These are phyloP conservation scores for Netelia virgata DNA, from an alignment of 2,888 invertebrate genomes.

Conservation along the genomic window DNA sequence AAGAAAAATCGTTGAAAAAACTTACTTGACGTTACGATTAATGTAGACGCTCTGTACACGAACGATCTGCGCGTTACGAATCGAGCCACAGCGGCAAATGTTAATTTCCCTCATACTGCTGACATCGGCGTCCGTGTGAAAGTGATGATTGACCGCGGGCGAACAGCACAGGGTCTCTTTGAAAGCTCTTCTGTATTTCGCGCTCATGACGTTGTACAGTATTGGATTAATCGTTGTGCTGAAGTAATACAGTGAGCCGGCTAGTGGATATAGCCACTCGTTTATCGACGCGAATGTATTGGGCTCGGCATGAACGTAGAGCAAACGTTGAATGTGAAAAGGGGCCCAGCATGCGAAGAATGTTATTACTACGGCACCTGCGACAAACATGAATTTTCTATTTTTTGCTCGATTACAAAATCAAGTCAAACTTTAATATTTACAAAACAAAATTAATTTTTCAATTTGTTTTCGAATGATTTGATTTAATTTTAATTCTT, in stretches of 20 bases:
- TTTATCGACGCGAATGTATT: conserved; percentile 88
- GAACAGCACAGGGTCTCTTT: conserved; percentile 90
- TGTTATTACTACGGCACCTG: conserved; percentile 95
- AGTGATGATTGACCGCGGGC: conserved; percentile 78
- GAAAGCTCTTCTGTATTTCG: conserved; percentile 92
- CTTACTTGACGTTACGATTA: conserved; percentile 73
- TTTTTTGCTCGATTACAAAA: background rate
- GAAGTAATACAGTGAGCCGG: conserved; percentile 90
- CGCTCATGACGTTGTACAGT: conserved; percentile 92
- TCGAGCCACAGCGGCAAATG: conserved; percentile 86
- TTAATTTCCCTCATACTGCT: conserved; percentile 87
- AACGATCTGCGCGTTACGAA: conserved; percentile 85
- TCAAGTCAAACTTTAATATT: background rate
- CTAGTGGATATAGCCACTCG: conserved; percentile 91
- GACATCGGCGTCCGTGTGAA: conserved; percentile 82
- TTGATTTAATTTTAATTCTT: too few species aligned
- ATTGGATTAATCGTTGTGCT: conserved; percentile 93
- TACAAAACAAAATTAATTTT: background rate
- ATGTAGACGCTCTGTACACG: conserved; percentile 83
- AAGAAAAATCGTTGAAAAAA: background rate
- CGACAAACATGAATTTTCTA: conserved; percentile 73
- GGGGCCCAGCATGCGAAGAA: conserved; percentile 98
- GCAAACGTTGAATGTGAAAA: conserved; percentile 95
- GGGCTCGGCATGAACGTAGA: conserved; percentile 90
- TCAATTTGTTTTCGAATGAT: too few species aligned